phyloP scores from a whole-genome alignment of 2,797 vertebrate species.

The Paedocypris micromegethes region DNA sequence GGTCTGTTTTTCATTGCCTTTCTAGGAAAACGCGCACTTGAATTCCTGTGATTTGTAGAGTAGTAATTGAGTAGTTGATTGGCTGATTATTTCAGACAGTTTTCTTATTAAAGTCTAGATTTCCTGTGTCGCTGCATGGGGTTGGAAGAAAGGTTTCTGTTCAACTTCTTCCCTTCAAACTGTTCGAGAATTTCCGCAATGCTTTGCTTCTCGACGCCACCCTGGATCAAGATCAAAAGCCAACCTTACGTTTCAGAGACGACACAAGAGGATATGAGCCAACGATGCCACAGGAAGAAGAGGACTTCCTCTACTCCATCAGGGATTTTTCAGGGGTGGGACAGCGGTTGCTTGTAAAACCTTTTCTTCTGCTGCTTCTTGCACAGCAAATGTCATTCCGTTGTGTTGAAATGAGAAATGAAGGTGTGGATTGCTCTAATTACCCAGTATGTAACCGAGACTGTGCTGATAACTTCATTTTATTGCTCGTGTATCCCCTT shows the following conservation, averaged over 20 bases:
- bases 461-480: constrained; percentile 17
- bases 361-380: constrained; percentile 2
- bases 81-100: too few species aligned
- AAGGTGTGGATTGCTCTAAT: constrained; percentile 3
- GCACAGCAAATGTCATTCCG: constrained; percentile 10
- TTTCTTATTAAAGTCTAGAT: too few species aligned
- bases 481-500: constrained; percentile 13
- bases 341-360: not conserved
- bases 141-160: not conserved
- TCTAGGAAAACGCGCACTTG: too few species aligned
- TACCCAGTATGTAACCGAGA: constrained; percentile 4
- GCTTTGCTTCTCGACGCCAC: not conserved
- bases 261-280: constrained; percentile 26
- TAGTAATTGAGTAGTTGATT: too few species aligned
- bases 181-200: constrained; percentile 7
- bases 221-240: constrained; percentile 2
- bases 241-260: constrained; percentile 10
- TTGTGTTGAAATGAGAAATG: constrained; percentile 23
- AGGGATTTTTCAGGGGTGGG: constrained; percentile 33
- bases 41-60: too few species aligned
- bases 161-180: constrained; percentile 15
- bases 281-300: constrained; percentile 7
- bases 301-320: constrained; percentile 24
- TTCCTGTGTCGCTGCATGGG: too few species aligned
- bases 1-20: too few species aligned